A percentile compares a stretch with the other conserved stretches of the same genome.
Evolutionary conservation across 2,888 invertebrate genomes (phyloP).

Genomic region (Chironomus riparius): DNA sequence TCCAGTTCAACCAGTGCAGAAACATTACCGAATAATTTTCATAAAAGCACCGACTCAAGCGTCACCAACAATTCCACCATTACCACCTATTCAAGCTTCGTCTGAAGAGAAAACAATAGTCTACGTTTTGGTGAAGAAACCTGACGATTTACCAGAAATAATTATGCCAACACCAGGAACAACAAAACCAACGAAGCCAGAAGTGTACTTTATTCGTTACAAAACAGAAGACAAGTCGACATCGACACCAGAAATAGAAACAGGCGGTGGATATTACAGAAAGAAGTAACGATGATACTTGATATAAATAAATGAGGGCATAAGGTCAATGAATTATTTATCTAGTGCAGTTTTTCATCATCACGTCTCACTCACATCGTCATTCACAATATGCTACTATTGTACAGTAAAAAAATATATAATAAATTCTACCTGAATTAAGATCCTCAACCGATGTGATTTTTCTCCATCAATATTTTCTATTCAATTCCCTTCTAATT

Average conservation of each 20-base stretch:
- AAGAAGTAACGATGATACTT: not conserved
- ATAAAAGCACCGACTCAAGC: constrained; percentile 14
- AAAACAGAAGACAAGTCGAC: constrained; percentile 1
- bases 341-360: not conserved
- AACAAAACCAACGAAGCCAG: constrained; percentile 9
- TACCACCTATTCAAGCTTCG: not conserved
- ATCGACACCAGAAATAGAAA: not conserved
- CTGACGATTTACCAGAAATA: constrained; percentile 8
- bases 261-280: not conserved
- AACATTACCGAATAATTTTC: constrained; percentile 18
- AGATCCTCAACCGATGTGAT: too few species aligned
- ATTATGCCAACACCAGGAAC: not conserved
- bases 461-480: too few species aligned
- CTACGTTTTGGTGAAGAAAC: constrained; percentile 19
- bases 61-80: not conserved
- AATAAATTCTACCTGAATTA: too few species aligned
- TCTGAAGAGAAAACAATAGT: constrained; percentile 15
- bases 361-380: too few species aligned
- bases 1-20: not conserved
- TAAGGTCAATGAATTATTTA: not conserved
- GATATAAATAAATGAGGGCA: not conserved
- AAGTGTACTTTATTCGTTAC: constrained; percentile 15
- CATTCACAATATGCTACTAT: too few species aligned
- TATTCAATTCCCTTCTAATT: too few species aligned
- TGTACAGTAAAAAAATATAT: too few species aligned